A percentile compares a stretch with the other conserved stretches of the same genome.
Evolutionary conservation across 2,888 invertebrate genomes (phyloP).

Genomic region (Stratiomys singularior): DNA sequence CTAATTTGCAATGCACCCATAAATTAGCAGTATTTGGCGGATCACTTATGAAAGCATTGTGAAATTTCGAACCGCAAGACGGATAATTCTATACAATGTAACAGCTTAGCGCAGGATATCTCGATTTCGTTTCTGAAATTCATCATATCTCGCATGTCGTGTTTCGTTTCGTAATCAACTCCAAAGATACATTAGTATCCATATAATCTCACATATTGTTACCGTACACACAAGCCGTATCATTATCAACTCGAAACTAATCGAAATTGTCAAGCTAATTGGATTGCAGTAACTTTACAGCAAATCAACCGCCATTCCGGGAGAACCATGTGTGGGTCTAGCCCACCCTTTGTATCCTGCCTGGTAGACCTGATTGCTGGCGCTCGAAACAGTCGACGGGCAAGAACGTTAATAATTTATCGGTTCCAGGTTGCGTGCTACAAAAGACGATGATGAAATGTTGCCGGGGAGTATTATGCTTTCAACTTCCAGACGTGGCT

Average conservation of each 20-base stretch:
- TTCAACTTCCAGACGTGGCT: neutral
- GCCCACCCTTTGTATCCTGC: neutral
- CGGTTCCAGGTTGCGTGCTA: slow-evolving; percentile 39
- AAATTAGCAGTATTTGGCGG: no score
- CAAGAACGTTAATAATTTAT: slow-evolving; percentile 36
- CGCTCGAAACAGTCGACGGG: slow-evolving; percentile 5
- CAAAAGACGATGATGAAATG: slow-evolving; percentile 26
- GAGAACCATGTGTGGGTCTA: neutral
- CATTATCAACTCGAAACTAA: slow-evolving; percentile 44
- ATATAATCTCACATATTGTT: neutral
- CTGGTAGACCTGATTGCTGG: neutral
- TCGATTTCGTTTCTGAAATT: no score
- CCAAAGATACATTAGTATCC: neutral
- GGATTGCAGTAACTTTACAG: slow-evolving; percentile 46
- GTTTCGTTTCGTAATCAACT: no score
- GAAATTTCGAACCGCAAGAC: no score
- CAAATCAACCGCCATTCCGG: slow-evolving; percentile 19
- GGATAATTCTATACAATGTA: no score
- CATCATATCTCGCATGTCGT: no score
- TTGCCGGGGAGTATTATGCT: slow-evolving; percentile 5
- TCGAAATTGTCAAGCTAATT: slow-evolving; percentile 46
- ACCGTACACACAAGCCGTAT: neutral
- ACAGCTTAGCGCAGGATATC: no score
- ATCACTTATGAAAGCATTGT: no score
- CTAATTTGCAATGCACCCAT: no score